These are phyloP conservation scores for Heliconius himera DNA, from an alignment of 1,140 invertebrate genomes.

Conservation along the genomic window DNA sequence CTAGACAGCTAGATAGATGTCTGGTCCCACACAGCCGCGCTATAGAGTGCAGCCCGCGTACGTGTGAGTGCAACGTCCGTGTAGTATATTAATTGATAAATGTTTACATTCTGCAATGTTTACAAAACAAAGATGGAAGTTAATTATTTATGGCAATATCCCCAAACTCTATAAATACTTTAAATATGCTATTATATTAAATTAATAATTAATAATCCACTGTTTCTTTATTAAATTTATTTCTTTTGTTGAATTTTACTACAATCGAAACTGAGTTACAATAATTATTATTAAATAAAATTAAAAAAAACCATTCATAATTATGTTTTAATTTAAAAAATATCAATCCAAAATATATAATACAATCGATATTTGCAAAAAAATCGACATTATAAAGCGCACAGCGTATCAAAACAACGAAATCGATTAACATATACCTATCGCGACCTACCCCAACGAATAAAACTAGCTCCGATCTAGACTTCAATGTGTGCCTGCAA, in stretches of 20 bases:
- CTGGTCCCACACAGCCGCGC: slow-evolving; percentile 41
- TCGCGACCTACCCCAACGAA: slow-evolving; percentile 63
- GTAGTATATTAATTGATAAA: slow-evolving; percentile 36
- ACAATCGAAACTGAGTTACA: too few relatives aligned
- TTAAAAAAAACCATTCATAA: too few relatives aligned
- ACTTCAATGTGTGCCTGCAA: slow-evolving; percentile 37
- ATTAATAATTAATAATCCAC: too few relatives aligned
- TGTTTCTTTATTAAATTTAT: too few relatives aligned
- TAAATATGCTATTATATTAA: too few relatives aligned
- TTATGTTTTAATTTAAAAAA: neutral
- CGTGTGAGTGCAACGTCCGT: slow-evolving; percentile 16
- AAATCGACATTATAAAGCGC: neutral
- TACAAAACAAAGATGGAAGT: slow-evolving; percentile 25
- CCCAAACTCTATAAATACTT: too few relatives aligned
- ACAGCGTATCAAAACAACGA: neutral
- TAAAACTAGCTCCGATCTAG: slow-evolving; percentile 44
- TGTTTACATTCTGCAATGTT: slow-evolving; percentile 24
- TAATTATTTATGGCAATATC: neutral
- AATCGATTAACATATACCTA: slow-evolving; percentile 30
- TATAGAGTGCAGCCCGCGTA: slow-evolving; percentile 1
- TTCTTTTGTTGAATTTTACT: too few relatives aligned
- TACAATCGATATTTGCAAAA: neutral
- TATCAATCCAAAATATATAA: neutral
- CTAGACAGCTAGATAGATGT: slow-evolving; percentile 59
- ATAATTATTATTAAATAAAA: too few relatives aligned